These are phyloP conservation scores for Archips xylosteana DNA, from an alignment of 2,888 invertebrate species.

Conservation along the genomic window DNA sequence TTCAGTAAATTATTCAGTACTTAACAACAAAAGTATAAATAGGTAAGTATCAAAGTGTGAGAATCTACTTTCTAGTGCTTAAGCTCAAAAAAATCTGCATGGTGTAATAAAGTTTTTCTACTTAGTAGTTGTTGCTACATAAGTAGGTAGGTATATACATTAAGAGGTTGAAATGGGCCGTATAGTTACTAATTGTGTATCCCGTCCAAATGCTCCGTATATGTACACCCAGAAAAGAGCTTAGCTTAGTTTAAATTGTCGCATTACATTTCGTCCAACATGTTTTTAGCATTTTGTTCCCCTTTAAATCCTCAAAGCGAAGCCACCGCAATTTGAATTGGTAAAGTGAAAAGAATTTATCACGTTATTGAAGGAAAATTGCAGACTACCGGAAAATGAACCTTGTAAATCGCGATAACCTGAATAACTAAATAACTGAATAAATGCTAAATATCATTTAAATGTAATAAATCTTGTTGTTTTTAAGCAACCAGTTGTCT, in stretches of 20 bases:
- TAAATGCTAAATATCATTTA: too few relatives aligned
- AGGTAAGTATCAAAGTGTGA: too few relatives aligned
- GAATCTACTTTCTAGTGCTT: too few relatives aligned
- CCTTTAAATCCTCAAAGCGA: background rate
- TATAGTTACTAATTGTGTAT: background rate
- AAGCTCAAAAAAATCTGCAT: too few relatives aligned
- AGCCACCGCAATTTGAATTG: background rate
- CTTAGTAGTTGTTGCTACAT: too few relatives aligned
- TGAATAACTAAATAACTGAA: background rate
- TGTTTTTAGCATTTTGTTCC: background rate
- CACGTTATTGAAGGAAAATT: constrained; percentile 3
- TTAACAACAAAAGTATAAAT: too few relatives aligned
- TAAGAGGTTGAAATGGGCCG: background rate
- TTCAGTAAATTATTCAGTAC: too few relatives aligned
- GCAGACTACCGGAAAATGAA: background rate
- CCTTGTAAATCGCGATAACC: background rate
- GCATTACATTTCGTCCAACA: background rate
- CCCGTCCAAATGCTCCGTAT: background rate
- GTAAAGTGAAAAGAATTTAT: background rate
- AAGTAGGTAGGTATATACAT: too few relatives aligned
- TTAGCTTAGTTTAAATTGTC: background rate
- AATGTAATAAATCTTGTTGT: background rate
- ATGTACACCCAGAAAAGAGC: background rate
- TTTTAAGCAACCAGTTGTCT: background rate
- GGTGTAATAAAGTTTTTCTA: too few relatives aligned